Evolutionary conservation across 2,888 invertebrate genomes (phyloP), one percentile per base, ranked within the genome.

Genomic region (Argyra leucocephala): DNA sequence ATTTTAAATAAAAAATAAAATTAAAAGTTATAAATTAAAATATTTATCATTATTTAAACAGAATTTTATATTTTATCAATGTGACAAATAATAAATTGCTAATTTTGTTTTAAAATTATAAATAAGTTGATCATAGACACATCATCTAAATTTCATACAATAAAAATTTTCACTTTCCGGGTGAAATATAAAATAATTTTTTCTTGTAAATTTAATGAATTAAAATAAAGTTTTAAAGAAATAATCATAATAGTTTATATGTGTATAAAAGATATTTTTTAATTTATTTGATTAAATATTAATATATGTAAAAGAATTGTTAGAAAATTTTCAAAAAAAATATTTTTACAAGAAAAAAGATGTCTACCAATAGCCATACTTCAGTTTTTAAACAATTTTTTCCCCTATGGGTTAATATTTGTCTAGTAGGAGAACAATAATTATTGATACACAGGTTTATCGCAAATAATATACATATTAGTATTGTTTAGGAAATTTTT

Each of bases 301-400:
- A 6, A 18, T 48, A 9, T 48, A 12, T 15, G 5, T 48, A 12
- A 18, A 48, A 48, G 48, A 48, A 12, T 31, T 48, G 48, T n/a
- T 18, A 48, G 5, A 48, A n/a, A n/a, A 48, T 18, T 18, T 12
- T 9, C n/a, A n/a, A 12, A 48, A 48, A 48, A 48, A 12, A 15
- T 48, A 18, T 48, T 37, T 48, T 48, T 48, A 48, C 48, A 48
- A 48, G 48, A 48, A 48, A 48, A 48, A 48, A 48, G 48, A 48
- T 48, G 48, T 48, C 48, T 48, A 18, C 48, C 48, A 48, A 48
- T 48, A 48, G 48, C 15, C 48, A 18, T 48, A 18, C 48, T 48
- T n/a, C 48, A 48, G 18, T 48, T 37, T 37, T 48, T 48, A 5
- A 48, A 48, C 18, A 48, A 18, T 48, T 18, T 48, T 48, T n/a